These are phyloP conservation scores for Eolophus roseicapilla DNA, from an alignment of 2,113 vertebrate genomes.

Conservation along the genomic window DNA sequence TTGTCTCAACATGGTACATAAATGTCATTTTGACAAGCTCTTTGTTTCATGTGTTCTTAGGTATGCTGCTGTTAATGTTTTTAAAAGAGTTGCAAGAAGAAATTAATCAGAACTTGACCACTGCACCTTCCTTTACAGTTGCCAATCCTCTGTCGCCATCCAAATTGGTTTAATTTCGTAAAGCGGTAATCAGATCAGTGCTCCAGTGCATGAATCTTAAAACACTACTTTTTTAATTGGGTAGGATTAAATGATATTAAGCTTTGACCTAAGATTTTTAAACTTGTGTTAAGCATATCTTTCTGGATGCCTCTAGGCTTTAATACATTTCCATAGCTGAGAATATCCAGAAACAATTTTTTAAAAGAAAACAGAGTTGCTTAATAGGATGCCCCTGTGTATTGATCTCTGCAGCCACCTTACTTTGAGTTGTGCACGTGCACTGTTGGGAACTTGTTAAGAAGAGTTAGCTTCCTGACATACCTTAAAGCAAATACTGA, in stretches of 20 bases:
- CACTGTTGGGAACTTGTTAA: neutral
- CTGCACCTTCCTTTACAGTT: neutral
- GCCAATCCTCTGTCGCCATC: neutral
- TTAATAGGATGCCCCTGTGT: neutral
- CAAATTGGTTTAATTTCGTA: neutral
- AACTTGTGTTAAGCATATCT: neutral
- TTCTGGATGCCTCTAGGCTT: neutral
- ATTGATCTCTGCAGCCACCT: neutral
- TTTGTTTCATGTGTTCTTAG: neutral
- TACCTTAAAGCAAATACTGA: neutral
- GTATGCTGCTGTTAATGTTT: neutral
- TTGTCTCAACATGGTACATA: neutral
- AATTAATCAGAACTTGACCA: neutral
- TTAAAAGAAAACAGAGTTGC: neutral
- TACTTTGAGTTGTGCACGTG: neutral
- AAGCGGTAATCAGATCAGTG: neutral
- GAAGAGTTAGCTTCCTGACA: neutral
- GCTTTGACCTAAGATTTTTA: neutral
- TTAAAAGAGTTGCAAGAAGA: neutral
- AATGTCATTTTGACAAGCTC: neutral
- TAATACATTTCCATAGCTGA: neutral
- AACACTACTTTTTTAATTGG: neutral
- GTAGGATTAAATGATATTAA: neutral
- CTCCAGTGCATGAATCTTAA: neutral
- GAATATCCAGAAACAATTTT: neutral